Evolutionary conservation across 2,797 vertebrate species (phyloP).

Genomic region (Chelon labrosus): DNA sequence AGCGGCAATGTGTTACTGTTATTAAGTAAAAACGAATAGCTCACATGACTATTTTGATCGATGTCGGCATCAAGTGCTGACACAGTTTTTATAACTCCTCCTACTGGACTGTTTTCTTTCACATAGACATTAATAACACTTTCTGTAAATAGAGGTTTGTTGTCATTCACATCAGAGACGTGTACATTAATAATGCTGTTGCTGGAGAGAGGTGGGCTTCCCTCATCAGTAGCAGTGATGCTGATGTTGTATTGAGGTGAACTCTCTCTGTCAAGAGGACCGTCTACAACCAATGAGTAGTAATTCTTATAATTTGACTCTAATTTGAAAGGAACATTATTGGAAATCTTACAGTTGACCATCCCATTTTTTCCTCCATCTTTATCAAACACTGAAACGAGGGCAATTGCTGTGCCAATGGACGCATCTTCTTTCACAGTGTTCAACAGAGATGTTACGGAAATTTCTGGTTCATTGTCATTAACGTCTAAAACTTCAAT

Average conservation of each 20-base stretch:
- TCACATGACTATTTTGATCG: slow-evolving; percentile 84
- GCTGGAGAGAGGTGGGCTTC: slow-evolving; percentile 86
- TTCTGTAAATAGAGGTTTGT: slow-evolving; percentile 75
- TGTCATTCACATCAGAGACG: slow-evolving; percentile 90
- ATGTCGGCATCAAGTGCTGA: slow-evolving; percentile 86
- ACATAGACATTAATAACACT: slow-evolving; percentile 79
- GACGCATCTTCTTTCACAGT: slow-evolving; percentile 86
- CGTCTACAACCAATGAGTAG: slow-evolving; percentile 89
- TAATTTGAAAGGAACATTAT: slow-evolving; percentile 76
- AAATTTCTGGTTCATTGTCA: slow-evolving; percentile 81
- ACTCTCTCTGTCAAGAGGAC: slow-evolving; percentile 86
- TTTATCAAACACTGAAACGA: slow-evolving; percentile 89
- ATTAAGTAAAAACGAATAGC: slow-evolving; percentile 79
- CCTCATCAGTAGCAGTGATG: slow-evolving; percentile 86
- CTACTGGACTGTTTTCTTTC: slow-evolving; percentile 88
- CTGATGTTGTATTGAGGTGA: slow-evolving; percentile 36
- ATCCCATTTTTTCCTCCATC: slow-evolving; percentile 88
- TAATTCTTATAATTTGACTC: slow-evolving; percentile 88
- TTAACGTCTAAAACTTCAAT: slow-evolving; percentile 83
- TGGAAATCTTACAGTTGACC: slow-evolving; percentile 81
- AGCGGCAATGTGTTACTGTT: slow-evolving; percentile 5
- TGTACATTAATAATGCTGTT: slow-evolving; percentile 83
- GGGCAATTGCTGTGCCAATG: slow-evolving; percentile 86
- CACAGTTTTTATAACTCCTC: slow-evolving; percentile 53
- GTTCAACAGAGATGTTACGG: slow-evolving; percentile 85